Percentiles rank a stretch among this genome's conserved stretches.
Evolutionary conservation across 2,797 vertebrate species (phyloP).

Genomic region (Siniperca undulata): DNA sequence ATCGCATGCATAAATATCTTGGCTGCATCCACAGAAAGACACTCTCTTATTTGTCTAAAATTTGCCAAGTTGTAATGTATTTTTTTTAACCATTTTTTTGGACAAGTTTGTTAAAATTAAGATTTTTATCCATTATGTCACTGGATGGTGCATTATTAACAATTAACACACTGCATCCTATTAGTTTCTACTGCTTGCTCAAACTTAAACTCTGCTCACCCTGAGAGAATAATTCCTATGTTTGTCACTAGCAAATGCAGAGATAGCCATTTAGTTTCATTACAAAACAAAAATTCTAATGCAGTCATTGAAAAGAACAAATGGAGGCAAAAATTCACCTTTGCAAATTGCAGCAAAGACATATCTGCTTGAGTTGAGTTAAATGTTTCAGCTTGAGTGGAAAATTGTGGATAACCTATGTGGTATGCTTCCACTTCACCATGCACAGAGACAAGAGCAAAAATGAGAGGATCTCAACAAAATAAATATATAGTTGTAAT

Average conservation of each 20-base stretch:
- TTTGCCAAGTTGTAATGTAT: background rate
- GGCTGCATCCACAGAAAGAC: background rate
- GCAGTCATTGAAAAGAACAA: no score
- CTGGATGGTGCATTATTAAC: background rate
- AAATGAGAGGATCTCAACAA: background rate
- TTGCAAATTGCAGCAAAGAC: background rate
- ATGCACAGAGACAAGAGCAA: constrained; percentile 1
- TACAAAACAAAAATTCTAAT: background rate
- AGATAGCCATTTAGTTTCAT: background rate
- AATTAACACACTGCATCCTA: background rate
- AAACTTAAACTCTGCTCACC: background rate
- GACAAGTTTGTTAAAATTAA: no score
- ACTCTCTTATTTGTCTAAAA: background rate
- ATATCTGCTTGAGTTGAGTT: no score
- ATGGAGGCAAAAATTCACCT: background rate
- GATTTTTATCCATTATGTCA: no score
- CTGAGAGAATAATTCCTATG: background rate
- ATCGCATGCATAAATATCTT: background rate
- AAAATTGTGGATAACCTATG: background rate
- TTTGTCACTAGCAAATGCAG: background rate
- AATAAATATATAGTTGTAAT: background rate
- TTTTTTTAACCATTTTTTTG: no score
- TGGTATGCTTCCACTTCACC: background rate
- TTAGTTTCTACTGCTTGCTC: background rate
- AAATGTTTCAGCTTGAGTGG: constrained; percentile 1